Conservation (phyloP, 92 coral and sea anemone genomes). For the Micromussa lordhowensis region DNA sequence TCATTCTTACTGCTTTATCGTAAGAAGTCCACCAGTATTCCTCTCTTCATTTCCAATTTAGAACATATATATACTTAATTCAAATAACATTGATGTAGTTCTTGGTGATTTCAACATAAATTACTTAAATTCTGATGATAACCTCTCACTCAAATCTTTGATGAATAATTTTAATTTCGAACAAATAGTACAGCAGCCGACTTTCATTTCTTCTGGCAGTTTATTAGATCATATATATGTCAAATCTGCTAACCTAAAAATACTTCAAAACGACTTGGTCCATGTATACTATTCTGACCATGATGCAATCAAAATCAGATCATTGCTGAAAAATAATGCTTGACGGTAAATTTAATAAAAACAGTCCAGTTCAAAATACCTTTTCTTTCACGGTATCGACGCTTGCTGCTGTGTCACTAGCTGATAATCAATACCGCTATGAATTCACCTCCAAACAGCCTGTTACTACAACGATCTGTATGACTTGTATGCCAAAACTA, state of each 20-base stretch:
- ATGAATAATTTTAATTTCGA: too few relatives aligned
- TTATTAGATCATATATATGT: conserved; percentile 58
- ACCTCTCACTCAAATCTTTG: too few relatives aligned
- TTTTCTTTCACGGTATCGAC: conserved; percentile 53
- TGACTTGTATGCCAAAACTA: conserved; percentile 49
- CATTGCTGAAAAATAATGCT: conserved; percentile 24
- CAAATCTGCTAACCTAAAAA: conserved; percentile 33
- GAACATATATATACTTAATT: too few relatives aligned
- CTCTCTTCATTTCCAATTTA: too few relatives aligned
- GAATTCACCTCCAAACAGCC: conserved; percentile 40
- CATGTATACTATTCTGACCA: conserved; percentile 63
- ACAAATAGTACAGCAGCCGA: conserved; percentile 43
- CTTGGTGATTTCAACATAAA: too few relatives aligned
- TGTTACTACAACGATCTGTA: conserved; percentile 52
- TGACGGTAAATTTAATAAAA: conserved; percentile 44
- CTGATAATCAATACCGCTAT: conserved; percentile 52
- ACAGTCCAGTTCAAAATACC: conserved; percentile 48
- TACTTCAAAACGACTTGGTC: conserved; percentile 43
- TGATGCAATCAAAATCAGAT: conserved; percentile 49
- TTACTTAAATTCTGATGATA: too few relatives aligned
- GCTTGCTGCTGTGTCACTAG: conserved; percentile 52
- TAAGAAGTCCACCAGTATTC: too few relatives aligned
- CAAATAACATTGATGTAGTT: too few relatives aligned
- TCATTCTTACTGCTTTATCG: too few relatives aligned
- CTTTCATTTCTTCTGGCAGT: conserved; percentile 55